A percentile compares a stretch with the other conserved stretches of the same genome.
Conservation (phyloP, 2,113 vertebrate genomes). For the Malurus melanocephalus region DNA sequence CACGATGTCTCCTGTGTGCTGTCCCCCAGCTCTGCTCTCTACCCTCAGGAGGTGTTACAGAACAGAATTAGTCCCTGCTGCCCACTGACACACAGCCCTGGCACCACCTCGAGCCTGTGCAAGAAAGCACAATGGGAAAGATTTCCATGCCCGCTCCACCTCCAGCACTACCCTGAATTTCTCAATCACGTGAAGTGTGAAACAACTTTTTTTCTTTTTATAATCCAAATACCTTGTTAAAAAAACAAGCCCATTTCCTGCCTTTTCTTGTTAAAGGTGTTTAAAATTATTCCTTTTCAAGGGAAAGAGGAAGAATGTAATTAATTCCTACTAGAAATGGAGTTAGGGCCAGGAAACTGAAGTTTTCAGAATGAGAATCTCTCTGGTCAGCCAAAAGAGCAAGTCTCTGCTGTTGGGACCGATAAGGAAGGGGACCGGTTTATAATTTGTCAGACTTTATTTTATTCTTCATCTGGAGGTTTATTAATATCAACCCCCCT, state of each 20-base stretch:
- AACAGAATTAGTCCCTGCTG: neutral
- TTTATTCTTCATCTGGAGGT: neutral
- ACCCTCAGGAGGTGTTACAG: neutral
- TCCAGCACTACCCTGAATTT: neutral
- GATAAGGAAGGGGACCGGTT: neutral
- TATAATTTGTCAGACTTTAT: neutral
- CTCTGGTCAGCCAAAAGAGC: neutral
- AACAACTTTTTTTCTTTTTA: slow-evolving; percentile 8
- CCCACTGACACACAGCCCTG: neutral
- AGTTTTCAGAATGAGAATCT: neutral
- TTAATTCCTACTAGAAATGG: slow-evolving; percentile 30
- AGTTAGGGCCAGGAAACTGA: neutral
- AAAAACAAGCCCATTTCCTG: neutral
- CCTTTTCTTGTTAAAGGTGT: slow-evolving; percentile 30
- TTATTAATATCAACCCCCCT: neutral
- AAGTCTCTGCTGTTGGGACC: neutral
- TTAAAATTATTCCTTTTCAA: slow-evolving; percentile 22
- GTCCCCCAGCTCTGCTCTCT: neutral
- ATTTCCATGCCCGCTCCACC: neutral
- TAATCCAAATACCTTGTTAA: neutral
- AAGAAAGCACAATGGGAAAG: fast-evolving
- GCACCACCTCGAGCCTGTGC: neutral
- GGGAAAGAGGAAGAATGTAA: slow-evolving; percentile 37
- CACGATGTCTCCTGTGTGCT: neutral
- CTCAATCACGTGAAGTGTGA: neutral